A percentile compares a stretch with the other conserved stretches of the same genome.
These are phyloP conservation scores for Tonatia bakeri DNA, from an alignment of 2,113 vertebrate species.

Conservation along the genomic window DNA sequence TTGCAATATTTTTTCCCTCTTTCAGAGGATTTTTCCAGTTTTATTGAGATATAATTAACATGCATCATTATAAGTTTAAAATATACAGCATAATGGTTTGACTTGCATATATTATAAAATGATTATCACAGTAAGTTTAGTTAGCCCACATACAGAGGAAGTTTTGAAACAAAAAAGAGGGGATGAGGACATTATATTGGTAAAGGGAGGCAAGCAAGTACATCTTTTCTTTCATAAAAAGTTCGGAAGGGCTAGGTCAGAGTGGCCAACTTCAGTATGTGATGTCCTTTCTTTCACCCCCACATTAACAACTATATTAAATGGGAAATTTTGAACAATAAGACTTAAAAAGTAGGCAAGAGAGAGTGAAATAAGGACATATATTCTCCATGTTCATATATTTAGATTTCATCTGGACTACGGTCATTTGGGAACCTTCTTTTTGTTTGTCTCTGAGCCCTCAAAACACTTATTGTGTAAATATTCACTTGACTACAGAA, in stretches of 20 bases:
- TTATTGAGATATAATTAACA: background rate
- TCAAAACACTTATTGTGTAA: background rate
- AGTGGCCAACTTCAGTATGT: background rate
- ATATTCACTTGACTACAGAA: background rate
- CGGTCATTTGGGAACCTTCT: background rate
- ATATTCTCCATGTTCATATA: background rate
- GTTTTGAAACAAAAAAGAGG: background rate
- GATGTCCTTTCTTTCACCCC: background rate
- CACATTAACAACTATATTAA: background rate
- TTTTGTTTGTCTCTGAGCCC: background rate
- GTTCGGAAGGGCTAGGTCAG: background rate
- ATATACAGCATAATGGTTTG: background rate
- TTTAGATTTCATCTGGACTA: background rate
- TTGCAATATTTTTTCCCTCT: background rate
- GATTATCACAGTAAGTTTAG: background rate
- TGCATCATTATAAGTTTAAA: background rate
- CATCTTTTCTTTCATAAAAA: background rate
- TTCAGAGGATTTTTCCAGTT: background rate
- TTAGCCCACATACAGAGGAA: background rate
- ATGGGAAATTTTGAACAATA: background rate
- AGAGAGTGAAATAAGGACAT: background rate
- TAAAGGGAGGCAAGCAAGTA: background rate
- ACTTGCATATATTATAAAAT: background rate
- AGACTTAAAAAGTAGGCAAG: background rate
- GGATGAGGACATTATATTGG: background rate